Evolutionary conservation across 2,113 vertebrate genomes (phyloP), one percentile per base, ranked within the genome.

Genomic region (Sialia sialis): DNA sequence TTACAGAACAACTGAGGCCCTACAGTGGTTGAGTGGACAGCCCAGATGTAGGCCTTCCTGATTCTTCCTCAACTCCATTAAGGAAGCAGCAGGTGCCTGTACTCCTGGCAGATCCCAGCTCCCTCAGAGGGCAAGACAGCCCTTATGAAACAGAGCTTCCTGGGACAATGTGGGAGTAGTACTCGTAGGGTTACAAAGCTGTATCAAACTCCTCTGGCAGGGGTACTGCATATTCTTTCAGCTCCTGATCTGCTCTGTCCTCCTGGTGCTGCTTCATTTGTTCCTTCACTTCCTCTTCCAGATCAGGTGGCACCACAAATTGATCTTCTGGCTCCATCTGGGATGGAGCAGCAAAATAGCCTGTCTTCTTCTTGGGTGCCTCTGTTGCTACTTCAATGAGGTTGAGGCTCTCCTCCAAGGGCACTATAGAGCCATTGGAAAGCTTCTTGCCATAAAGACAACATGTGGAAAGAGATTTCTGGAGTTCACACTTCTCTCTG

Each of bases 271-370:
- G 98, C 94, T 98, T 98, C 48, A 99, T 98, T 96, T 99, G 99
- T 89, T 99, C 98, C 92, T 98, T 98, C 51, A 99, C 99, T 67
- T 99, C 99, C 75, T 99, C 98, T 95, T 99, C 99, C 89, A 99
- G 98, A 97, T 98, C 98, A 25, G 98, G 98, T 52, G 99, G 99
- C 38, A 99, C 98, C 82, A 99, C 98, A 95, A 99, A 97, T 78
- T 99, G 99, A 96, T 99, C 99, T 92, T 99, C 99, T 4, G 99
- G 99, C 93, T 99, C 99, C 96, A 98, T 97, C 96, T 99, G 99
- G 59, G 99, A 98, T 4, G 99, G 99, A 84, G 99, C 99, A 44
- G 98, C 98, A 96, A 99, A 99, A 96, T 99, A 99, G 64, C 99
- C 99, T 5, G 99, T 99, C 96, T 99, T 99, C 97, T 98, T 99